A percentile compares a stretch with the other conserved stretches of the same genome.
These are phyloP conservation scores for Oenanthe melanoleuca DNA, from an alignment of 2,113 vertebrate species.

Conservation along the genomic window DNA sequence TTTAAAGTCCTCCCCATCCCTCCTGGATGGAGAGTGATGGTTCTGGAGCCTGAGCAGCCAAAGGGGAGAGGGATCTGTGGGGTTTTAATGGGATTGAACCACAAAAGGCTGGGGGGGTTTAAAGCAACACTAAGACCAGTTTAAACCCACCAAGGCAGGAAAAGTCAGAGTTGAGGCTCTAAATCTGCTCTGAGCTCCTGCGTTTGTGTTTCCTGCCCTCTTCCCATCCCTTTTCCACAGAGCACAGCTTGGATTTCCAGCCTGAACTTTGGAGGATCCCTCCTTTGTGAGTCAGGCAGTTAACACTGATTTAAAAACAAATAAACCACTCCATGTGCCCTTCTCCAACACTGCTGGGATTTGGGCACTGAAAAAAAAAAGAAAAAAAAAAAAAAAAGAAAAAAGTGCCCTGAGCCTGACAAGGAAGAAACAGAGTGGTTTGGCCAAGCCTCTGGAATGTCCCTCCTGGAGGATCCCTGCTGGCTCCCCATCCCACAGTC, in stretches of 20 bases:
- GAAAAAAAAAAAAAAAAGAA: not conserved
- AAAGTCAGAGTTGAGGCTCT: constrained; percentile 2
- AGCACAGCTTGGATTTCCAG: not conserved
- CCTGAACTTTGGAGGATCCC: not conserved
- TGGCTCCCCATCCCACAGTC: not conserved
- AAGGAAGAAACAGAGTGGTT: not conserved
- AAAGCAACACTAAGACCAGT: not conserved
- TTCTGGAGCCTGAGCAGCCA: not conserved
- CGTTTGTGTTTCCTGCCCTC: not conserved
- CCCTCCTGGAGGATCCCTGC: not conserved
- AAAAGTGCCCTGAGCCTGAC: not conserved
- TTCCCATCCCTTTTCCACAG: not conserved
- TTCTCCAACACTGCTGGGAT: not conserved
- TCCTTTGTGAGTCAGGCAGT: constrained; percentile 1
- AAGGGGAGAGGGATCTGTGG: not conserved
- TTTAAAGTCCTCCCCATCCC: not conserved
- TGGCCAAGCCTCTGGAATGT: constrained; percentile 20
- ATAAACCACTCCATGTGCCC: not conserved
- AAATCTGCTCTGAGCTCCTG: not conserved
- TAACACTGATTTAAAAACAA: constrained; percentile 14
- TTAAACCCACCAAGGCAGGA: constrained; percentile 12
- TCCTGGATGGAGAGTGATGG: not conserved
- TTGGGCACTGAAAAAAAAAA: not conserved
- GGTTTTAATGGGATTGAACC: not conserved
- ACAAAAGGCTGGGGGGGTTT: not conserved